phyloP scores from a whole-genome alignment of 2,888 invertebrate genomes.

The Apotomis turbidana region DNA sequence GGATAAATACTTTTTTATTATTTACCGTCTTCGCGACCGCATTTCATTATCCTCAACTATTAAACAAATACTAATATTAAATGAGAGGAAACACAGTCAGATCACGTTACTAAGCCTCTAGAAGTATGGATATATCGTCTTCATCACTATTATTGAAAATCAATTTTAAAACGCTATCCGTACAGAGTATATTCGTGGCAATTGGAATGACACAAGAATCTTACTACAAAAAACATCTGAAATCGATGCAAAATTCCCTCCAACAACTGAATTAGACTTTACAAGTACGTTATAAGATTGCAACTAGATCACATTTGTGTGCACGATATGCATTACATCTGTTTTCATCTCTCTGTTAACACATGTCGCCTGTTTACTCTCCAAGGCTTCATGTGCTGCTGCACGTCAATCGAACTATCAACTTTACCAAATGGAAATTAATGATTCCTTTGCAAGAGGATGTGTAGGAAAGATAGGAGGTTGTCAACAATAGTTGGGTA shows the following conservation, averaged over 20 bases:
- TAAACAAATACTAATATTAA: slow-evolving; percentile 43
- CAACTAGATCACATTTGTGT: not conserved
- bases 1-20: not conserved
- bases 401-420: not conserved
- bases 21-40: not conserved
- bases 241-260: not conserved
- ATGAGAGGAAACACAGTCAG: slow-evolving; percentile 21
- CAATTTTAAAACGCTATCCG: not conserved
- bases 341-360: slow-evolving; percentile 49
- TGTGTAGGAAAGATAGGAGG: not conserved
- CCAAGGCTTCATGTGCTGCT: not conserved
- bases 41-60: slow-evolving; percentile 37
- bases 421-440: not conserved
- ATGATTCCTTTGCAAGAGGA: not conserved
- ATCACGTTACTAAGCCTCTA: slow-evolving; percentile 12
- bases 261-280: slow-evolving; percentile 14
- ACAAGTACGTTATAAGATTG: not conserved
- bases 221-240: not conserved
- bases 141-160: not conserved
- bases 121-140: not conserved
- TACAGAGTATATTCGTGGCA: not conserved
- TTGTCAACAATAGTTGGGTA: slow-evolving; percentile 33
- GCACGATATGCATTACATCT: slow-evolving; percentile 26
- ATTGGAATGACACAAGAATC: not conserved
- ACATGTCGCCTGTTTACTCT: slow-evolving; percentile 26